Evolutionary conservation across 2,113 vertebrate species (phyloP), one percentile per base, ranked within the genome.

Genomic region (Tragelaphus imberbis): DNA sequence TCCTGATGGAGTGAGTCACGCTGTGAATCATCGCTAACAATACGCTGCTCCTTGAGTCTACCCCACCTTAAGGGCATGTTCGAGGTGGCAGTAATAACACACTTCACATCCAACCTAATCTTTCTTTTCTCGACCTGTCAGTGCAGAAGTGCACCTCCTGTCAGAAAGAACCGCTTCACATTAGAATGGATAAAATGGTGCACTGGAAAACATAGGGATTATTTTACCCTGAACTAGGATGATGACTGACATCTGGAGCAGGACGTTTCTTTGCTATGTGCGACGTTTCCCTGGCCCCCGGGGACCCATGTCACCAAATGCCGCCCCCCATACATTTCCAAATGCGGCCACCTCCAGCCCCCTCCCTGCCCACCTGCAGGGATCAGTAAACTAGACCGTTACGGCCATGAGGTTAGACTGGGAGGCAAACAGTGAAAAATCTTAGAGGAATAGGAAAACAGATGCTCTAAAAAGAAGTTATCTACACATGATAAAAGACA

Each of bases 1-100:
- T 86, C 95, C 86, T 71, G 49, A n/a, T 9, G 13, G 65, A n/a
- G 14, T 98, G 97, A 98, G 91, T 98, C 98, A 98, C 9, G 0
- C 80, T 11, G 30, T 98, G 98, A 98, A 82, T 98, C 97, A 97
- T 63, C 80, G 10, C 89, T 55, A 71, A 87, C 30, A 36, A 56
- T 1, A 5, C 0, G 30, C 58, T 30, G 58, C 40, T 61, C 90
- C 96, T 79, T 30, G 53, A 55, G 58, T 65, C 87, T 71, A 77
- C 79, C 90, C 97, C 75, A 33, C 97, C 98, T 92, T 75, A 36
- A 96, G 97, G 98, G 97, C 95, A 96, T 25, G 75, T 82, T 40
- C 80, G 91, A 92, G 96, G 95, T 97, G 97, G 97, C 92, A 84
- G n/a, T 68, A 92, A 97, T 96, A 95, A 96, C 94, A 95, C 58